phyloP scores from a whole-genome alignment of 2,797 vertebrate genomes.

The Tauraco hartlaubi region DNA sequence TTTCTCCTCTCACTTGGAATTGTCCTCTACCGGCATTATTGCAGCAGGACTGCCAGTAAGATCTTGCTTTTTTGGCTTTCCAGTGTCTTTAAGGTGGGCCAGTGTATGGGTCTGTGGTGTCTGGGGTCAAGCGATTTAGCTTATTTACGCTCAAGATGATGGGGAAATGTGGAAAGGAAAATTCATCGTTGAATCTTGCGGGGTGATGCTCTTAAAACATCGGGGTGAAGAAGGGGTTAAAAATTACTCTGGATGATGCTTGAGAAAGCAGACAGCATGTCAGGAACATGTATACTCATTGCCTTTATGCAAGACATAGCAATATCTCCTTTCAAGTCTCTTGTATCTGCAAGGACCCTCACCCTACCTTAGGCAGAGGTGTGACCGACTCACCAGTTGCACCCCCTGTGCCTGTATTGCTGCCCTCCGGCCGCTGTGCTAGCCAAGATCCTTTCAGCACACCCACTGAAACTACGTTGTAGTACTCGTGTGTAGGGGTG shows the following conservation, averaged over 20 bases:
- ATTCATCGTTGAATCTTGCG: background rate
- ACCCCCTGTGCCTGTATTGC: background rate
- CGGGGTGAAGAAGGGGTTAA: slow-evolving; percentile 54
- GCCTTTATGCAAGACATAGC: background rate
- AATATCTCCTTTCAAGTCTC: background rate
- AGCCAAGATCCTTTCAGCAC: background rate
- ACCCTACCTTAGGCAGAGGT: background rate
- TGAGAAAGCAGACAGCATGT: slow-evolving; percentile 45
- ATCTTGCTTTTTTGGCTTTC: background rate
- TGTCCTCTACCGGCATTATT: background rate
- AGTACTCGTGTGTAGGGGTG: background rate
- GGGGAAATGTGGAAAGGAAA: background rate
- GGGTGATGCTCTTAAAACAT: background rate
- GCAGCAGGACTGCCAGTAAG: slow-evolving; percentile 29
- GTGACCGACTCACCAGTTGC: background rate
- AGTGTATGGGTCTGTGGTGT: background rate
- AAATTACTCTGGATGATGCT: slow-evolving; percentile 27
- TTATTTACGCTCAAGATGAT: background rate
- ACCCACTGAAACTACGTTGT: background rate
- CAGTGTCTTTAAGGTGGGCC: background rate
- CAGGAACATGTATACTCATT: slow-evolving; percentile 24
- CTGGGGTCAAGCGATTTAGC: background rate
- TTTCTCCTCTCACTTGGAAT: slow-evolving; percentile 21
- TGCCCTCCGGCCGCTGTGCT: background rate
- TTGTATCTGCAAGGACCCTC: background rate